Percentiles rank a stretch among this genome's conserved stretches.
phyloP scores from a whole-genome alignment of 2,113 vertebrate species.

The Agapornis roseicollis region DNA sequence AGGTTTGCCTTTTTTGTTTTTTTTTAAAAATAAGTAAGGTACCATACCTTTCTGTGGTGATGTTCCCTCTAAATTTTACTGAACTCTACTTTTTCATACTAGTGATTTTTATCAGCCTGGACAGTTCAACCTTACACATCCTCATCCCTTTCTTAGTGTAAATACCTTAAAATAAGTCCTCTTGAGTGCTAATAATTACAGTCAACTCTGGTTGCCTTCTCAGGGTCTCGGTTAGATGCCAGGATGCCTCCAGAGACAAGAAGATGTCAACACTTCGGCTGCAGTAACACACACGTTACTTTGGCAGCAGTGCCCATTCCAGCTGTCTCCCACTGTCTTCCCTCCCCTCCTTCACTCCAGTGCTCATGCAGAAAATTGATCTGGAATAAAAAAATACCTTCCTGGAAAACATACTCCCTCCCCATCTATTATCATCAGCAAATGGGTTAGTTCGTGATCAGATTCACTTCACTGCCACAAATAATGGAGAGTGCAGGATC shows the following conservation, averaged over 20 bases:
- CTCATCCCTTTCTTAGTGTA: neutral
- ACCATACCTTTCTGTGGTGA: neutral
- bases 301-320: neutral
- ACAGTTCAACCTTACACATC: slow-evolving; percentile 39
- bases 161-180: neutral
- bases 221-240: neutral
- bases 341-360: neutral
- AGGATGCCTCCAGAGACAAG: neutral
- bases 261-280: neutral
- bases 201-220: slow-evolving; percentile 20
- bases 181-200: neutral
- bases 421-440: neutral
- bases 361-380: neutral
- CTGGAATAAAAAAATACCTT: neutral
- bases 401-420: neutral
- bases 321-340: neutral
- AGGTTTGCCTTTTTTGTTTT: neutral
- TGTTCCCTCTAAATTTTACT: neutral
- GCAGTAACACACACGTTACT: neutral
- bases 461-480: rapidly evolving
- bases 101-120: slow-evolving; percentile 19
- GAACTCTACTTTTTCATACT: neutral
- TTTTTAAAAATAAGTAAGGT: neutral
- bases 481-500: neutral
- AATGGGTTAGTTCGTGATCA: rapidly evolving